Evolutionary conservation across 2,113 vertebrate genomes (phyloP), one percentile per base, ranked within the genome.

Genomic region (Mionectes macconnelli): DNA sequence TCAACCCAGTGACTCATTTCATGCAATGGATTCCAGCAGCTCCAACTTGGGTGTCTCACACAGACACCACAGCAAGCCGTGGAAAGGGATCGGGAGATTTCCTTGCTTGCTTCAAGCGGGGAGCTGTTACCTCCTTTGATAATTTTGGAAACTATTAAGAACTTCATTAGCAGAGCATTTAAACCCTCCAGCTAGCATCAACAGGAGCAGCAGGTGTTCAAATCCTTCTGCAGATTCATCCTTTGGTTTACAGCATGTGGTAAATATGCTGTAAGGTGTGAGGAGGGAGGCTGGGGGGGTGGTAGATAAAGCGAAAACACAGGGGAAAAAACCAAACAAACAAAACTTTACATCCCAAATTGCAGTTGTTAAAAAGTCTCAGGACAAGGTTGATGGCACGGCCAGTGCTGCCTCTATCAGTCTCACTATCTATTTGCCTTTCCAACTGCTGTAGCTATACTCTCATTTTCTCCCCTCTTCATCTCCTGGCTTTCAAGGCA

Each of bases 251-350:
- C 14, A 39, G 27, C 25, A 1, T 57, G 19, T 2, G 1, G 18
- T 77, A 80, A 76, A 74, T 74, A 33, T 15, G 6, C 14, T 60
- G 17, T 19, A 35, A 85, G 4, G 24, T 23, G n/a, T 5, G 47
- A 49, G 47, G 47, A 3, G 19, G 10, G 19, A n/a, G n/a, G n/a
- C n/a, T n/a, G 13, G 16, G 19, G 8, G 4, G 10, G 4, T 2
- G 5, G 6, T 42, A 16, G 12, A 66, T 64, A 35, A 72, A 93
- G 12, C 2, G 64, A 89, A 94, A 42, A 59, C n/a, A 40, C 0
- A 6, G 12, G 39, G 39, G 12, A 40, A 40, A 40, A 40, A n/a
- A n/a, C n/a, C n/a, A n/a, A n/a, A n/a, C n/a, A n/a, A n/a, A n/a
- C n/a, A n/a, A n/a, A n/a, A n/a, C n/a, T n/a, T n/a, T n/a, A 45